phyloP scores from a whole-genome alignment of 92 coral and sea anemone genomes.

The Paragorgia papillata region DNA sequence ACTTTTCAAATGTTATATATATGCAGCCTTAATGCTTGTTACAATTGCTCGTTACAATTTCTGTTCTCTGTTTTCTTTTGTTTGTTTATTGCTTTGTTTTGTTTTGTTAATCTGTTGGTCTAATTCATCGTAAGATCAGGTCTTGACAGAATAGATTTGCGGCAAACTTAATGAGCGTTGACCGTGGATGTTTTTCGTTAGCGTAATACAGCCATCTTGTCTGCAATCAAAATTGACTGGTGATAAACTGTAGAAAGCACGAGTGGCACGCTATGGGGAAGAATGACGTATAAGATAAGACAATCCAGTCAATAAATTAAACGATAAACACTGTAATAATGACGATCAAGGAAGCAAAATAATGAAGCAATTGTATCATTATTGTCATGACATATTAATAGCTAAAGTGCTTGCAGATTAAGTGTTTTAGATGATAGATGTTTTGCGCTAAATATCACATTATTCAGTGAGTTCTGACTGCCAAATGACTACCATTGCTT shows the following conservation, averaged over 20 bases:
- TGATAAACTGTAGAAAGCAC: slow-evolving; percentile 6
- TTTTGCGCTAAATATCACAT: no score
- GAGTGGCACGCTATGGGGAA: slow-evolving; percentile 23
- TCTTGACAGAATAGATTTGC: no score
- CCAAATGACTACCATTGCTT: no score
- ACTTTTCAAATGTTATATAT: no score
- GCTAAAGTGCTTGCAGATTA: neutral
- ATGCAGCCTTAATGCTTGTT: no score
- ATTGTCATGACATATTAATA: slow-evolving; percentile 40
- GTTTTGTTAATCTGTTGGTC: no score
- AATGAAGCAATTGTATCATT: slow-evolving; percentile 31
- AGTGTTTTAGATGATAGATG: slow-evolving; percentile 17
- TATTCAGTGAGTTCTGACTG: no score
- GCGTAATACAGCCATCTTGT: slow-evolving; percentile 23
- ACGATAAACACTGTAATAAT: neutral
- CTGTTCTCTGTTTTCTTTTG: no score
- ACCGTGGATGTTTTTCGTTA: slow-evolving; percentile 12
- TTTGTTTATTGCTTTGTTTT: no score
- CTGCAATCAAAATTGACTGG: slow-evolving; percentile 24
- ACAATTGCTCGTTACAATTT: no score
- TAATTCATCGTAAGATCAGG: no score
- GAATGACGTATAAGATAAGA: slow-evolving; percentile 20
- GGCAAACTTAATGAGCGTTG: no score
- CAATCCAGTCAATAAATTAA: neutral
- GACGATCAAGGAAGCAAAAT: neutral